Evolutionary conservation across 2,888 invertebrate genomes (phyloP), one percentile per base, ranked within the genome.

Genomic region (Lochmaea capreae): DNA sequence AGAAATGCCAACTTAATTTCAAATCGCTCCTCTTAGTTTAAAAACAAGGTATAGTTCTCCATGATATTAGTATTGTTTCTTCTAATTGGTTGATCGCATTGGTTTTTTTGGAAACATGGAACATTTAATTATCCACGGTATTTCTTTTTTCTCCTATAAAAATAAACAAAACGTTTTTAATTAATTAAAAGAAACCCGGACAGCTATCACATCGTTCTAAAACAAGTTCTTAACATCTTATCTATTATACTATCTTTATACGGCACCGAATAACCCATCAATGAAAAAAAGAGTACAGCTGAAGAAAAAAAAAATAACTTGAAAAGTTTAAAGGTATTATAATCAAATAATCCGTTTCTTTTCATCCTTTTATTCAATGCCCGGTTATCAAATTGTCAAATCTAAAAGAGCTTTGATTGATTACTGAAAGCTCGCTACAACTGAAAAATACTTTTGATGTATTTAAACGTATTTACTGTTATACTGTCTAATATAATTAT

Each of bases 231-330:
- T 42, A 70, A 54, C 67, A 11, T n/a, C 63, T 66, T 71, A 73
- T 73, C 73, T 73, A 39, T 61, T 70, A 70, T 61, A 70, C 66
- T 67, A 73, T 73, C 73, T 52, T 68, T 46, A 67, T 67, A 73
- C 61, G 58, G 70, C 62, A 65, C 58, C 22, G 69, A 70, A 61
- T 73, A 65, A 67, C 52, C 46, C 62, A 67, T 72, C 72, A 72
- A 67, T 72, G 52, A 72, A 67, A 67, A 59, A 66, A 26, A 58
- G 65, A 71, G 57, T 22, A 57, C 2, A 22, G 16, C 18, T 16
- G 57, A 61, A 61, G 6, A 61, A 61, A 61, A 33, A n/a, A n/a
- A 22, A 22, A 63, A 18, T 18, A 39, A 54, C 18, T 54, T 16
- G 42, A 63, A 63, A 63, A 63, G 43, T 39, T 63, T 63, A 67